phyloP scores from a whole-genome alignment of 2,797 vertebrate genomes.

The Chaetophractus vellerosus region DNA sequence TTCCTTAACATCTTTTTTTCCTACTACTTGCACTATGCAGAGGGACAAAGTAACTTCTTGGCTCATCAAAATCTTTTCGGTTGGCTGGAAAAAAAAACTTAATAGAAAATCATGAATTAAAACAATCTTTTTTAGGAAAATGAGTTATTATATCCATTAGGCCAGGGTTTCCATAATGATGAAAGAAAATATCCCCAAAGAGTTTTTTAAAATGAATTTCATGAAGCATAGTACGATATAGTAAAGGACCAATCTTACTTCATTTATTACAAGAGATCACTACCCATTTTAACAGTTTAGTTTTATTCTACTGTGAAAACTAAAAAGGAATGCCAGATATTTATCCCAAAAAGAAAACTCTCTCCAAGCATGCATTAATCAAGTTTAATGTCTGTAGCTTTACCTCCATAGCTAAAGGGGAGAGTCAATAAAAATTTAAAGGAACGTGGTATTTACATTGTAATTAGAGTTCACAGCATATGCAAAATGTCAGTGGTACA shows the following conservation, averaged over 20 bases:
- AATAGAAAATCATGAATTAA: constrained; percentile 31
- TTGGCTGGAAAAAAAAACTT: constrained; percentile 3
- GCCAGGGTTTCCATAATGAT: constrained; percentile 28
- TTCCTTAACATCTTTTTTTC: constrained; percentile 11
- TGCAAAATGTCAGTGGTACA: constrained; percentile 63
- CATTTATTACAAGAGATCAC: constrained; percentile 33
- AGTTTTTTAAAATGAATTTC: constrained; percentile 48
- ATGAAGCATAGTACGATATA: constrained; percentile 52
- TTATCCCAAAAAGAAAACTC: constrained; percentile 52
- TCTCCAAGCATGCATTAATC: constrained; percentile 49
- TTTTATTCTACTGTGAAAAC: not conserved
- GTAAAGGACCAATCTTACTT: constrained; percentile 10
- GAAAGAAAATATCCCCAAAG: constrained; percentile 60
- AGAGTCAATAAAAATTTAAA: constrained; percentile 30
- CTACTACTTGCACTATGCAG: not conserved
- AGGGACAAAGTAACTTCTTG: not conserved
- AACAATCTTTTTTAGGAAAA: not conserved
- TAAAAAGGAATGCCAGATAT: constrained; percentile 7
- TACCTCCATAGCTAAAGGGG: constrained; percentile 23
- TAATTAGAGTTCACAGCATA: not conserved
- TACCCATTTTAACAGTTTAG: not conserved
- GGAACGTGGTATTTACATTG: not conserved
- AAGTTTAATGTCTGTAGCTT: not conserved
- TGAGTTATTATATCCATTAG: constrained; percentile 50
- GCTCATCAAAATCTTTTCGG: not conserved